A percentile compares a stretch with the other conserved stretches of the same genome.
phyloP scores from a whole-genome alignment of 1,140 invertebrate species.

The Belonocnema kinseyi region DNA sequence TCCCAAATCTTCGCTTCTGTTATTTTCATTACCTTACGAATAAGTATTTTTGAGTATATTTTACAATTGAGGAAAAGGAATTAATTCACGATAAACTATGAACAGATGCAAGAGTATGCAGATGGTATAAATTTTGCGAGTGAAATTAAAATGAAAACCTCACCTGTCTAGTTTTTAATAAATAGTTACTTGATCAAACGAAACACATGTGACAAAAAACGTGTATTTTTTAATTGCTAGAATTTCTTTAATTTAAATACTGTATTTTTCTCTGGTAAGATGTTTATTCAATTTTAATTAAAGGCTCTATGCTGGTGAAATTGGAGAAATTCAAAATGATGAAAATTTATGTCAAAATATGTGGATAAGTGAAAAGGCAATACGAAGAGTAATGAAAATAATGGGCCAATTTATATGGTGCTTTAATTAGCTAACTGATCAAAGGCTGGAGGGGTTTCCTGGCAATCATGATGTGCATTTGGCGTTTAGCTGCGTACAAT shows the following conservation, averaged over 20 bases:
- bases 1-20: too few relatives aligned
- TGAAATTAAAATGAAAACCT: slow-evolving; percentile 2
- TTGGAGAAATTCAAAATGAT: not conserved
- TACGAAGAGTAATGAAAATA: too few relatives aligned
- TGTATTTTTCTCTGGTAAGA: not conserved
- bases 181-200: not conserved
- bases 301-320: not conserved
- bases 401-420: too few relatives aligned
- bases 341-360: too few relatives aligned
- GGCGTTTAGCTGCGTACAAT: slow-evolving; percentile 44
- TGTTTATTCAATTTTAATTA: not conserved
- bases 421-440: too few relatives aligned
- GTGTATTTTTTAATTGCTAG: too few relatives aligned
- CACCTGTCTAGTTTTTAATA: not conserved
- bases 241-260: not conserved
- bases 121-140: not conserved
- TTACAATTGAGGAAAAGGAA: too few relatives aligned
- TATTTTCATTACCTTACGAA: too few relatives aligned
- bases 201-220: not conserved
- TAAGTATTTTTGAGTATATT: too few relatives aligned
- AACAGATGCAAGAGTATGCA: not conserved
- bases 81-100: not conserved
- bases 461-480: slow-evolving; percentile 44
- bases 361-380: too few relatives aligned
- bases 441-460: too few relatives aligned